These are phyloP conservation scores for Oncorhynchus mykiss DNA, from an alignment of 2,113 vertebrate species.

Conservation along the genomic window DNA sequence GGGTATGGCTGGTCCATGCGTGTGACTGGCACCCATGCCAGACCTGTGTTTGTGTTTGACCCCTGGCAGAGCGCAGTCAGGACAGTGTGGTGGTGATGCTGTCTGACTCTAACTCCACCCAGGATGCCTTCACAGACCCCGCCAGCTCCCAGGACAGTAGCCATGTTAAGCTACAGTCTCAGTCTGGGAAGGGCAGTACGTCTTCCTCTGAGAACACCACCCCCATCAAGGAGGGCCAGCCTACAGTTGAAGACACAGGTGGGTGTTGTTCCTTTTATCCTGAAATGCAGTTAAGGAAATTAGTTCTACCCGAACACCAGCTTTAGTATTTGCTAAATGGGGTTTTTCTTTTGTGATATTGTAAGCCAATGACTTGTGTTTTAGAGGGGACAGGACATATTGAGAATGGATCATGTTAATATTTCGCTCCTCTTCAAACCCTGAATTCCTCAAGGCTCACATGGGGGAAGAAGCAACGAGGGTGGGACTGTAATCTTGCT, in stretches of 20 bases:
- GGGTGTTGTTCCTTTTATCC: not conserved
- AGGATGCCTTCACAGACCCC: constrained; percentile 91
- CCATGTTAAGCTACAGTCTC: constrained; percentile 75
- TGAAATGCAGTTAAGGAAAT: not conserved
- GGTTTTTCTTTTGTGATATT: not conserved
- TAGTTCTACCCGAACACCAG: not conserved
- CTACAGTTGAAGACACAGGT: constrained; percentile 81
- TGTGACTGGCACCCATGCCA: constrained; percentile 4
- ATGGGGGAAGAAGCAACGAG: constrained; percentile 44
- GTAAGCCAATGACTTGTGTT: not conserved
- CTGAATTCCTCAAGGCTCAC: constrained; percentile 35
- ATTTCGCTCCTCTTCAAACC: not conserved
- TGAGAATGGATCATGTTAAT: not conserved
- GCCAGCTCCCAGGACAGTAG: constrained; percentile 86
- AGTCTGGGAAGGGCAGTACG: constrained; percentile 76
- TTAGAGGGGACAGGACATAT: not conserved
- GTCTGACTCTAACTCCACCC: constrained; percentile 95
- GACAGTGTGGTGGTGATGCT: constrained; percentile 90
- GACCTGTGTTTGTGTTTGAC: constrained; percentile 35
- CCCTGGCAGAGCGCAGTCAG: constrained; percentile 88
- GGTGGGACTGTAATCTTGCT: constrained; percentile 37
- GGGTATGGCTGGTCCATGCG: not conserved
- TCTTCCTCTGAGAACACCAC: constrained; percentile 66
- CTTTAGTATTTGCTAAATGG: not conserved
- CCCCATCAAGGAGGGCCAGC: constrained; percentile 78